Evolutionary conservation across 2,797 vertebrate genomes (phyloP).

Genomic region (Anomalospiza imberbis): DNA sequence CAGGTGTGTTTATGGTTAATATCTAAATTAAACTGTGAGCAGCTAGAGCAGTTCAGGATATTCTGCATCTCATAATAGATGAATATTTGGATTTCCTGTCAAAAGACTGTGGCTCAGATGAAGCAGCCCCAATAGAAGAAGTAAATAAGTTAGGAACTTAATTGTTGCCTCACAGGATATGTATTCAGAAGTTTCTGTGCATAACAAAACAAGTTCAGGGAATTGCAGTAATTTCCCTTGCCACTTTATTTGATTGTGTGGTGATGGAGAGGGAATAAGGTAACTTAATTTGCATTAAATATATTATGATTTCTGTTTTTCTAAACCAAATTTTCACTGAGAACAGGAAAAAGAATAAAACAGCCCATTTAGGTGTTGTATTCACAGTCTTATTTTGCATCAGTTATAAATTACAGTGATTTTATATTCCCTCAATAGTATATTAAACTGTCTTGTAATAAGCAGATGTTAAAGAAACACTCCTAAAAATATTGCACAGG

Average conservation of each 20-base stretch:
- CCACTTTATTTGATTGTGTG: conserved; percentile 41
- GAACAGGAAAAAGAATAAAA: background rate
- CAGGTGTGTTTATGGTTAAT: background rate
- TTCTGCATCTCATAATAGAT: background rate
- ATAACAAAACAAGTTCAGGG: conserved; percentile 20
- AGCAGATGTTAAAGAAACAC: background rate
- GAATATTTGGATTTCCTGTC: background rate
- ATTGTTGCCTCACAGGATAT: background rate
- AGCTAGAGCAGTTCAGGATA: background rate
- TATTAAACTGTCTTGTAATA: background rate
- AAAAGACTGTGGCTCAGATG: background rate
- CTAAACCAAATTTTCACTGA: background rate
- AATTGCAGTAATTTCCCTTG: conserved; percentile 49
- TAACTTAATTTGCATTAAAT: conserved; percentile 43
- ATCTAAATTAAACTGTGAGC: background rate
- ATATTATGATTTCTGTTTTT: conserved; percentile 11
- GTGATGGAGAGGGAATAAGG: background rate
- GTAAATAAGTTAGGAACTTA: conserved; percentile 42
- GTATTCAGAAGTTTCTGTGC: conserved; percentile 27
- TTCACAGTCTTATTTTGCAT: background rate
- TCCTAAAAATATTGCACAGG: background rate
- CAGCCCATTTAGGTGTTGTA: background rate
- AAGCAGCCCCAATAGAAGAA: background rate
- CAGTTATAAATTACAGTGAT: background rate
- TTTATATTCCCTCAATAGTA: background rate